Evolutionary conservation across 2,888 invertebrate species (phyloP), one percentile per base, ranked within the genome.

Genomic region (Dasysyrphus albostriatus): DNA sequence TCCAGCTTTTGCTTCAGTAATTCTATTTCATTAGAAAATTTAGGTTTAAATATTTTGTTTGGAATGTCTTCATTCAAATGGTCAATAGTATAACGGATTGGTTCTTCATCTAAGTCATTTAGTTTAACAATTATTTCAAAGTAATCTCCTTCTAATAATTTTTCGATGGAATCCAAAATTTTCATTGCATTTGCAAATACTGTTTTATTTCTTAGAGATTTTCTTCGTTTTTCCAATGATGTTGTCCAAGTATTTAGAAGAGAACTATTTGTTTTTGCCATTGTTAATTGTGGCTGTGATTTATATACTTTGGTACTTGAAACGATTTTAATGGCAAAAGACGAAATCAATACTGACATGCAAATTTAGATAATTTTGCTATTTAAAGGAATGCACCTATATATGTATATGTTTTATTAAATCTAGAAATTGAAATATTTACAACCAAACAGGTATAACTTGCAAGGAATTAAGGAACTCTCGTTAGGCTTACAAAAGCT

Each of bases 91-190:
- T 69, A 54, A n/a, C 69, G 37, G 3, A 69, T 19, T 29, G 69
- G 37, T 19, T 54, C 39, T n/a, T n/a, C 10, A 5, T 1, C 54
- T 24, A 39, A 5, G 0, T 12, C n/a, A 29, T 51, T 34, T 6
- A 39, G 39, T 37, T 54, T 39, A 0, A 69, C 69, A 24, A 54
- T 34, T n/a, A 69, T 69, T 69, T 69, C 39, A 69, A 54, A 69
- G 14, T 24, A 69, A 24, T 69, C 32, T 7, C 56, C 69, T n/a
- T 69, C 51, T 14, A 51, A 29, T 24, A 69, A 9, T 10, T 69
- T 69, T 69, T 69, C 69, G 2, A 54, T 14, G 5, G 12, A 24
- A 39, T 69, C 24, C 3, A 54, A 24, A 3, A 69, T n/a, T 39
- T 69, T 69, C 24, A 51, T 51, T 19, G 24, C 14, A 6, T 69